Percentiles rank a stretch among this genome's conserved stretches.
phyloP scores from a whole-genome alignment of 1,140 invertebrate genomes.

The Agrilus planipennis region DNA sequence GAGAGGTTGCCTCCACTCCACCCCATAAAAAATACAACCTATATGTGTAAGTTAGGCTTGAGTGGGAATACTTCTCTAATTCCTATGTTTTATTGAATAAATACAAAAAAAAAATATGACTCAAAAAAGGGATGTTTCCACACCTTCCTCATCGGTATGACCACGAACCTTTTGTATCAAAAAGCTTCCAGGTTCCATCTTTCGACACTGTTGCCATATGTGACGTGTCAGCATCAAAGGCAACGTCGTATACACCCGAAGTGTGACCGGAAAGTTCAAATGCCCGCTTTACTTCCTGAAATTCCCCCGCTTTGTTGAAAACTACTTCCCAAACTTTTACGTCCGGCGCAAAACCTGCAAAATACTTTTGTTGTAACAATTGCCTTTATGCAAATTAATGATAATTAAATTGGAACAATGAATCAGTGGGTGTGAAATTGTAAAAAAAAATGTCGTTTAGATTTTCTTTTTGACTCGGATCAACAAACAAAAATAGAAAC shows the following conservation, averaged over 20 bases:
- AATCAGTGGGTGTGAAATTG: neutral
- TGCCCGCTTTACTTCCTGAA: conserved; percentile 59
- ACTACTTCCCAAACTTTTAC: conserved; percentile 75
- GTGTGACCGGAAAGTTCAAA: conserved; percentile 72
- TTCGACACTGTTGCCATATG: conserved; percentile 76
- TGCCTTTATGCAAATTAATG: neutral
- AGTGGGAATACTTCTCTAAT: too few relatives aligned
- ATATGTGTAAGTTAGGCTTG: too few relatives aligned
- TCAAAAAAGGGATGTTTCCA: too few relatives aligned
- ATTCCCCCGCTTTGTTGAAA: conserved; percentile 63
- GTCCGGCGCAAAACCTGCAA: conserved; percentile 72
- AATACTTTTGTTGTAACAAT: too few relatives aligned
- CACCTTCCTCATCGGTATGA: too few relatives aligned
- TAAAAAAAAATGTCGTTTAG: too few relatives aligned
- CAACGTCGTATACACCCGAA: conserved; percentile 70
- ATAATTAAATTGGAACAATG: neutral
- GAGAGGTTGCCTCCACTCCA: too few relatives aligned
- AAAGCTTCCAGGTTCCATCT: conserved; percentile 78
- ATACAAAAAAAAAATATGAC: too few relatives aligned
- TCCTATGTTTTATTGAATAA: too few relatives aligned
- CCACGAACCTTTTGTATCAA: conserved; percentile 65
- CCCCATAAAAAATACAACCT: too few relatives aligned
- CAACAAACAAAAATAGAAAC: too few relatives aligned
- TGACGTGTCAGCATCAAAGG: conserved; percentile 67
- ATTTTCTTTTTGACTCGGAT: too few relatives aligned